Evolutionary conservation across 2,888 invertebrate genomes (phyloP), one percentile per base, ranked within the genome.

Genomic region (Crepidodera aurea): DNA sequence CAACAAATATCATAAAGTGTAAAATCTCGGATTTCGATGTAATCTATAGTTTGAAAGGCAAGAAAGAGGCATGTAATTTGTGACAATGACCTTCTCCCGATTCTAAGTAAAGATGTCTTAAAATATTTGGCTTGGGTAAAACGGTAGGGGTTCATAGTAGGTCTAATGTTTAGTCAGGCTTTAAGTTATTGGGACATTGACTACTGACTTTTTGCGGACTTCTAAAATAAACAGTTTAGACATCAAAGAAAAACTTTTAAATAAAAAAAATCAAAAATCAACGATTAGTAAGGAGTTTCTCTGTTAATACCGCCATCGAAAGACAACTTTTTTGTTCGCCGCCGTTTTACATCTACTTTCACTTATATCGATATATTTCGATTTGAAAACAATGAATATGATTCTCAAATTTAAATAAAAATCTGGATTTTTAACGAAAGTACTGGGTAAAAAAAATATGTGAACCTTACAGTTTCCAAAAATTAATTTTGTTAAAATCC

Each of bases 1-100:
- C 37, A 57, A 48, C 32, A 50, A 57, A 48, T 48, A 57, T 25
- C 57, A 50, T 16, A 27, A 27, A 57, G 39, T 57, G 48, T 57
- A 39, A 57, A 57, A 37, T 48, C 48, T 48, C 48, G 18, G 37
- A 57, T 57, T 57, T 57, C 57, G 39, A 48, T 57, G 57, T 53
- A 60, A 60, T 60, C 58, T 51, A 54, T 34, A 53, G 10, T 54
- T 18, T 63, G 59, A 63, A 63, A 55, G 39, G 59, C 44, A 50
- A 51, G 48, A 40, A 62, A 58, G 22, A 50, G 58, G 62, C 54
- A 54, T 63, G 55, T 63, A 63, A 63, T 57, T 59, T 27, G 19
- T 51, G 51, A 58, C 50, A 62, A 54, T 22, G 58, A 50, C 44
- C 58, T 54, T 48, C 37, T 27, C 27, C 57, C 16, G 48, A 22